phyloP scores from a whole-genome alignment of 2,888 invertebrate genomes.

The Lasioglossum calceatum region DNA sequence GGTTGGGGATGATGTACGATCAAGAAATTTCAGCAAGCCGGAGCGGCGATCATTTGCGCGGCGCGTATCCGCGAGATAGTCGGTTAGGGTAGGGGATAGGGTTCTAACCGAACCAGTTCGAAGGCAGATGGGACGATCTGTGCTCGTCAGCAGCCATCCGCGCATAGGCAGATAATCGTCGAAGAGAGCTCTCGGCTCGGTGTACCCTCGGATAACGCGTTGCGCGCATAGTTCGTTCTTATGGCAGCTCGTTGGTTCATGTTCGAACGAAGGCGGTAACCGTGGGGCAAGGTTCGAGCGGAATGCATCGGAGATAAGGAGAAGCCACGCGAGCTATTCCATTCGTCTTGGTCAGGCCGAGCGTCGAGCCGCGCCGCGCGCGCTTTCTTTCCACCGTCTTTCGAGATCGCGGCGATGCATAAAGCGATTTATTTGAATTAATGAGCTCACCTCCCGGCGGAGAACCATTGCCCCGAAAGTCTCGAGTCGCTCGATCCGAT shows the following conservation, averaged over 20 bases:
- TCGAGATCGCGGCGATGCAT: slow-evolving; percentile 76
- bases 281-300: slow-evolving; percentile 59
- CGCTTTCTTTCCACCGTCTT: slow-evolving; percentile 57
- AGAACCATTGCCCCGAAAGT: slow-evolving; percentile 64
- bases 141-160: slow-evolving; percentile 30
- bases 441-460: slow-evolving; percentile 73
- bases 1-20: background rate
- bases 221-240: slow-evolving; percentile 28
- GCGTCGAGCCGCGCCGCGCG: slow-evolving; percentile 56
- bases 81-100: background rate
- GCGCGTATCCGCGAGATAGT: slow-evolving; percentile 11
- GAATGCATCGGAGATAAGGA: slow-evolving; percentile 72
- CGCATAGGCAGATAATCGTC: slow-evolving; percentile 31
- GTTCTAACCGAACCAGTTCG: slow-evolving; percentile 18
- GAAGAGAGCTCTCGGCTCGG: background rate
- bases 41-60: slow-evolving; percentile 5
- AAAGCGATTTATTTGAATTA: slow-evolving; percentile 79
- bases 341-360: slow-evolving; percentile 74
- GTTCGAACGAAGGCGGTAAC: slow-evolving; percentile 53
- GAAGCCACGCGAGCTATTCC: slow-evolving; percentile 69
- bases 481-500: slow-evolving; percentile 64
- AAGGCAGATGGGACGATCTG: slow-evolving; percentile 27
- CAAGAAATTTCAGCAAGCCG: slow-evolving; percentile 7
- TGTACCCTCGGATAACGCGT: slow-evolving; percentile 6
- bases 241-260: slow-evolving; percentile 32